A percentile compares a stretch with the other conserved stretches of the same genome.
phyloP scores from a whole-genome alignment of 2,888 invertebrate genomes.

The Spisula solida region DNA sequence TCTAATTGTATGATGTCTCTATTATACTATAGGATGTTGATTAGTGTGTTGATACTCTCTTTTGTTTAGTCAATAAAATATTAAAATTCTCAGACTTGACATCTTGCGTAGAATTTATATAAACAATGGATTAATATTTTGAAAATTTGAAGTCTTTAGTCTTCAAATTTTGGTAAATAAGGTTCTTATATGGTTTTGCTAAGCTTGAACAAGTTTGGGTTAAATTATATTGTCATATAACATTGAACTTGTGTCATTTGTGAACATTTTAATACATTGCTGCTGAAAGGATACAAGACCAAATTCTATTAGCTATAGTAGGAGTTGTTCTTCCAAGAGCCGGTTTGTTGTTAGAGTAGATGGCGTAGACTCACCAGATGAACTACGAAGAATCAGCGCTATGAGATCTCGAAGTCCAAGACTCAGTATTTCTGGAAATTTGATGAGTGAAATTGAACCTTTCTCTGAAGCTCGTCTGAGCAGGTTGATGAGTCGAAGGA shows the following conservation, averaged over 20 bases:
- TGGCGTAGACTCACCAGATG: background rate
- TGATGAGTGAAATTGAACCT: constrained; percentile 27
- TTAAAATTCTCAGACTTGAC: too few species aligned
- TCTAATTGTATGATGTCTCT: too few species aligned
- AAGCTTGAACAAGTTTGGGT: too few species aligned
- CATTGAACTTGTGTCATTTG: background rate
- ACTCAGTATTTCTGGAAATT: constrained; percentile 35
- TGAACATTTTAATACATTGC: constrained; percentile 6
- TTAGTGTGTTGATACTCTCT: too few species aligned
- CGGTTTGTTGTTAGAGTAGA: constrained; percentile 25
- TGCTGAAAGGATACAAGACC: constrained; percentile 16
- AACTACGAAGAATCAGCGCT: background rate
- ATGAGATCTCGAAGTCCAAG: constrained; percentile 9
- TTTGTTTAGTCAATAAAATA: too few species aligned
- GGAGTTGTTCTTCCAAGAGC: background rate
- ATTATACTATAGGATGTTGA: too few species aligned
- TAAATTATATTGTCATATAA: too few species aligned
- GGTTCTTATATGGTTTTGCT: too few species aligned
- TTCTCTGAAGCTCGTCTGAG: background rate
- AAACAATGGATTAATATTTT: too few species aligned
- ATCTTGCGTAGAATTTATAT: too few species aligned
- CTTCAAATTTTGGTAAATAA: too few species aligned
- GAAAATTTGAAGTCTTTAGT: too few species aligned
- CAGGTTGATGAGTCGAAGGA: background rate
- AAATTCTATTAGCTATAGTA: background rate